phyloP scores from a whole-genome alignment of 1,140 invertebrate species.

The Drosophila bifasciata region DNA sequence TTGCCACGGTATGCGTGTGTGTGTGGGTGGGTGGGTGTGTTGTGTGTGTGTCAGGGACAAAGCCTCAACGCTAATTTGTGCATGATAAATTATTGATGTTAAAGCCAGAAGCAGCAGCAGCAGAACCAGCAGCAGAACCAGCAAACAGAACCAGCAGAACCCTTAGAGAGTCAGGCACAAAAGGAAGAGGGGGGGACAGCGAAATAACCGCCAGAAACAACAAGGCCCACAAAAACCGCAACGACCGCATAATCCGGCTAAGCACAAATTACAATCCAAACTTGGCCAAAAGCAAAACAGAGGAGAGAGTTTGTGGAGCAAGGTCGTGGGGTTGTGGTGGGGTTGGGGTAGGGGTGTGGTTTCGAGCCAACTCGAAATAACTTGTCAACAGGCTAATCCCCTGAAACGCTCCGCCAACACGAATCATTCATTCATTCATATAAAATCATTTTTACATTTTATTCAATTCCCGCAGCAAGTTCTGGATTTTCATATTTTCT shows the following conservation, averaged over 20 bases:
- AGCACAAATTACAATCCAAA: slow-evolving; percentile 58
- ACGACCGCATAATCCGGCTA: slow-evolving; percentile 46
- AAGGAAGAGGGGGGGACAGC: too few relatives aligned
- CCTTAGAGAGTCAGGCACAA: too few relatives aligned
- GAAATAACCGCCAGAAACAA: slow-evolving; percentile 36
- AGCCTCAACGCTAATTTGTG: slow-evolving; percentile 79
- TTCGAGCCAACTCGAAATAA: slow-evolving; percentile 18
- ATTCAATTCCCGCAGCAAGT: slow-evolving; percentile 27
- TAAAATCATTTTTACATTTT: slow-evolving; percentile 36
- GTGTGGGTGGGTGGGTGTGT: slow-evolving; percentile 16
- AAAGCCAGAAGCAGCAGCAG: slow-evolving; percentile 59
- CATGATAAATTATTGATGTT: slow-evolving; percentile 83
- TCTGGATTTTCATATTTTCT: slow-evolving; percentile 18
- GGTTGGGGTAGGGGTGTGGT: too few relatives aligned
- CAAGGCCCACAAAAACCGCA: slow-evolving; percentile 29
- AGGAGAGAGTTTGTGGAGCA: slow-evolving; percentile 7
- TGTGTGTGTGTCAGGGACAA: slow-evolving; percentile 41
- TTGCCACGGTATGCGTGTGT: neutral
- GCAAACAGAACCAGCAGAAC: too few relatives aligned
- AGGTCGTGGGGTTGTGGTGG: too few relatives aligned
- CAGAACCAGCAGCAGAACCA: slow-evolving; percentile 32
- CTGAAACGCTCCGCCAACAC: slow-evolving; percentile 33
- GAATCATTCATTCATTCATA: slow-evolving; percentile 43
- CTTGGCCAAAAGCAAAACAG: slow-evolving; percentile 18
- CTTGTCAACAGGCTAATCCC: slow-evolving; percentile 53